Conservation (phyloP, 2,888 invertebrate genomes). For the Torymus aiolomorphi region DNA sequence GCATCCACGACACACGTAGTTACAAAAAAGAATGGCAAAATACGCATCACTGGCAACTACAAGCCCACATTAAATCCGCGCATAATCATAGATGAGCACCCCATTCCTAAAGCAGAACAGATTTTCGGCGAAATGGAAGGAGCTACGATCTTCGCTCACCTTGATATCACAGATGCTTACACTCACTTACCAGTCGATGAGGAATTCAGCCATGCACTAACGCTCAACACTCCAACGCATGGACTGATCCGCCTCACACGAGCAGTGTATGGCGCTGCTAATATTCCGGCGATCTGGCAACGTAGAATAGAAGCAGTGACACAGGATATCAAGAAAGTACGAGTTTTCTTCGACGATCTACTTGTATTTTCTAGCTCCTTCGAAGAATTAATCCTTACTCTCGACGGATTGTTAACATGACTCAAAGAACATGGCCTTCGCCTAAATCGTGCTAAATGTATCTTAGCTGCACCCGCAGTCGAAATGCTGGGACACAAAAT, state of each 20-base stretch:
- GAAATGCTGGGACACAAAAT: slow-evolving; percentile 27
- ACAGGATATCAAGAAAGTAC: slow-evolving; percentile 32
- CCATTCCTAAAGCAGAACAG: slow-evolving; percentile 43
- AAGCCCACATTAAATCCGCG: too few relatives aligned
- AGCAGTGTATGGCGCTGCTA: slow-evolving; percentile 48
- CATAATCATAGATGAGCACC: slow-evolving; percentile 53
- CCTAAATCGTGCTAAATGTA: slow-evolving; percentile 37
- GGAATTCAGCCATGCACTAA: too few relatives aligned
- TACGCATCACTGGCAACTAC: too few relatives aligned
- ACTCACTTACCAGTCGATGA: slow-evolving; percentile 45
- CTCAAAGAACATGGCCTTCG: slow-evolving; percentile 30
- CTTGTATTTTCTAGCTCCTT: slow-evolving; percentile 32
- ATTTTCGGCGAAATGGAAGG: slow-evolving; percentile 48
- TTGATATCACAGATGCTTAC: slow-evolving; percentile 42
- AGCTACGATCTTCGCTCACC: slow-evolving; percentile 20
- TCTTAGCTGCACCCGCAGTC: background rate
- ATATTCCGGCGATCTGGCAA: slow-evolving; percentile 42
- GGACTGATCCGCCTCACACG: slow-evolving; percentile 48
- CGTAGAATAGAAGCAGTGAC: slow-evolving; percentile 41
- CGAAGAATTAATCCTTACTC: slow-evolving; percentile 31
- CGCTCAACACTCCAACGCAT: slow-evolving; percentile 50
- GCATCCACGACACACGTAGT: slow-evolving; percentile 9
- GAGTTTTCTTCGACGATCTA: slow-evolving; percentile 45
- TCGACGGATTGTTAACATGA: slow-evolving; percentile 23
- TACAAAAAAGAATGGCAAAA: too few relatives aligned